Evolutionary conservation across 2,113 vertebrate genomes (phyloP).

Genomic region (Sceloporus undulatus): DNA sequence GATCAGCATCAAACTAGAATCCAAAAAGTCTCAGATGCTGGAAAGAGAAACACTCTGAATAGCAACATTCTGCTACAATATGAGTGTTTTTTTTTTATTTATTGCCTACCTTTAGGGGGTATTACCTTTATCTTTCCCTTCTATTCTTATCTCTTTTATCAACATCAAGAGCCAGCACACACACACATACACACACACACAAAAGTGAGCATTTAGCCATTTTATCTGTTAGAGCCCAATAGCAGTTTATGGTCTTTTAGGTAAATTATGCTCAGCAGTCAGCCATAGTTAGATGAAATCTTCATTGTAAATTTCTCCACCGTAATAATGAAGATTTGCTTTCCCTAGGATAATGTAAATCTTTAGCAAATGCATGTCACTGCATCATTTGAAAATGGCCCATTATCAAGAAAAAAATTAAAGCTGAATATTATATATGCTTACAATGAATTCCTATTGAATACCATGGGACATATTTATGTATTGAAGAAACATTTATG

Average conservation of each 20-base stretch:
- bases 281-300: constrained; percentile 73
- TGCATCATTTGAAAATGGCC: constrained; percentile 50
- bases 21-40: too few relatives aligned
- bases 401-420: constrained; percentile 3
- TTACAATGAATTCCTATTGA: too few relatives aligned
- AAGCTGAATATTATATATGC: too few relatives aligned
- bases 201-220: constrained; percentile 61
- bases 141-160: constrained; percentile 59
- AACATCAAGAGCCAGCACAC: constrained; percentile 30
- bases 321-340: constrained; percentile 61
- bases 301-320: constrained; percentile 61
- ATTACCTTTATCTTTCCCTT: constrained; percentile 35
- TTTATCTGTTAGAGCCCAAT: constrained; percentile 72
- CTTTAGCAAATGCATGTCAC: constrained; percentile 70
- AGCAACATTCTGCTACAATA: too few relatives aligned
- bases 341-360: constrained; percentile 51
- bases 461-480: too few relatives aligned
- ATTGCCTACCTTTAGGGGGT: not conserved
- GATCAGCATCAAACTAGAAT: too few relatives aligned
- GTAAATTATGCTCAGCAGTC: constrained; percentile 73
- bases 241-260: constrained; percentile 72
- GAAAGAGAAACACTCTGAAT: too few relatives aligned
- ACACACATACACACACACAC: not conserved
- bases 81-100: not conserved
- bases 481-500: too few relatives aligned